Conservation (phyloP, 2,113 vertebrate genomes). For the Nibea coibor region DNA sequence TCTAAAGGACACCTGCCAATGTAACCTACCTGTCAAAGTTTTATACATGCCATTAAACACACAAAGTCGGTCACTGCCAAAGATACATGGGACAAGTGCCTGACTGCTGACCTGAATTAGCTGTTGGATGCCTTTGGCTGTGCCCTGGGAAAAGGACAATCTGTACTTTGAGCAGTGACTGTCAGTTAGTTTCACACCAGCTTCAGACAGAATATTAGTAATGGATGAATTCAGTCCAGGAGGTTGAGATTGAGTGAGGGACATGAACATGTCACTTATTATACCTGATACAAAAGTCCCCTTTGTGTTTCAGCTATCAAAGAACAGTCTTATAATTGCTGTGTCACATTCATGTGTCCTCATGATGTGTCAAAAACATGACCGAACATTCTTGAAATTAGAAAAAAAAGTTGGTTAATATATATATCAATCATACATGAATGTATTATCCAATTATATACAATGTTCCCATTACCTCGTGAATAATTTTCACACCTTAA, state of each 20-base stretch:
- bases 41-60: conserved; percentile 30
- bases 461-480: not conserved
- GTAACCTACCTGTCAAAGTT: conserved; percentile 6
- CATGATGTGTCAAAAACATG: not conserved
- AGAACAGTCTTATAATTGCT: not conserved
- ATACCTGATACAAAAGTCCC: conserved; percentile 70
- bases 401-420: not conserved
- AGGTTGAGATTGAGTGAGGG: conserved; percentile 81
- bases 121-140: conserved; percentile 33
- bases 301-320: not conserved
- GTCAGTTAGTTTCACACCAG: conserved; percentile 12
- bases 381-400: not conserved
- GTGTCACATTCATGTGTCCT: not conserved
- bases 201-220: conserved; percentile 11
- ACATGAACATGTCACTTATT: conserved; percentile 79
- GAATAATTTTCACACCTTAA: conserved; percentile 10
- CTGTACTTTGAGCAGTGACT: conserved; percentile 25
- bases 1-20: conserved; percentile 11
- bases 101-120: conserved; percentile 57
- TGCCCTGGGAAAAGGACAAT: conserved; percentile 23
- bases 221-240: conserved; percentile 25
- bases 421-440: not conserved
- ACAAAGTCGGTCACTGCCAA: conserved; percentile 29
- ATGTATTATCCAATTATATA: not conserved
- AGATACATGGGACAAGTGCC: conserved; percentile 34